These are phyloP conservation scores for Sweltsa coloradensis DNA, from an alignment of 1,140 invertebrate species.

Conservation along the genomic window DNA sequence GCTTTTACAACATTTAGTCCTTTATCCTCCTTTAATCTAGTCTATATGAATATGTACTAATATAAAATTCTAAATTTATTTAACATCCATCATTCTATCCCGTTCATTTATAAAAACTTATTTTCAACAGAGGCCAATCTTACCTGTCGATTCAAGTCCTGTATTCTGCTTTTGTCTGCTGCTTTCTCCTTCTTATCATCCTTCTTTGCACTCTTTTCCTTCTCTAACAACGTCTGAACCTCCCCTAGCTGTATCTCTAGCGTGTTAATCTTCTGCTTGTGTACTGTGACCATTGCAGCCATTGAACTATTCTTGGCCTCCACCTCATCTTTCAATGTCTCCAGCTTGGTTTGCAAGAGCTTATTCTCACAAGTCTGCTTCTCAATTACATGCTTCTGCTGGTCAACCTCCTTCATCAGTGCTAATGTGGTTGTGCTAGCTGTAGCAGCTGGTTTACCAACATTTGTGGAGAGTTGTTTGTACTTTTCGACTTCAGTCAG, in stretches of 20 bases:
- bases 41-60: too few relatives aligned
- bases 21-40: too few relatives aligned
- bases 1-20: too few relatives aligned
- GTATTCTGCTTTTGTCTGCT: constrained; percentile 51
- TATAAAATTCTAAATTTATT: too few relatives aligned
- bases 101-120: too few relatives aligned
- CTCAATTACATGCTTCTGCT: neutral
- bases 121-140: too few relatives aligned
- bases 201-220: neutral
- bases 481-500: neutral
- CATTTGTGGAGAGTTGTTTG: too few relatives aligned
- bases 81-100: too few relatives aligned
- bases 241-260: neutral
- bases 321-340: too few relatives aligned
- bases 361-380: too few relatives aligned
- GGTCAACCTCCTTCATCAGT: neutral
- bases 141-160: constrained; percentile 62
- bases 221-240: neutral
- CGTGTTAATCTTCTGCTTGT: neutral
- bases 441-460: too few relatives aligned
- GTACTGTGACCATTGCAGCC: neutral
- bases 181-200: constrained; percentile 34
- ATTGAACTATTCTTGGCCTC: neutral
- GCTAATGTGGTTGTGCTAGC: neutral
- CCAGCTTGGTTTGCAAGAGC: too few relatives aligned